Evolutionary conservation across 2,113 vertebrate genomes (phyloP), one percentile per base, ranked within the genome.

Genomic region (Hemibagrus wyckioides): DNA sequence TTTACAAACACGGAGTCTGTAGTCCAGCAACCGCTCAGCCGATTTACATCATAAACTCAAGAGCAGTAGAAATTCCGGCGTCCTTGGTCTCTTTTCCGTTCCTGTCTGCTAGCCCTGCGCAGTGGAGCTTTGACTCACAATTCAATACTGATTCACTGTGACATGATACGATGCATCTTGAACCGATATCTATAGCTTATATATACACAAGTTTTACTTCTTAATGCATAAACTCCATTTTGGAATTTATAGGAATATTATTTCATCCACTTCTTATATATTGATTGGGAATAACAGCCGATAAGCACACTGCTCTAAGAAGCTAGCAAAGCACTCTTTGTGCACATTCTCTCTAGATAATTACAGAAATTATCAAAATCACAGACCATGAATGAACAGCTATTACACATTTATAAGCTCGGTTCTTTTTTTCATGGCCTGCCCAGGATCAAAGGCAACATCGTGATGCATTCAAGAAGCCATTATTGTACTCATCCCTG

Each of bases 381-480:
- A 15, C 39, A 14, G 33, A 41, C 33, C 54, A 5, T 39, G 11
- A 80, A 80, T 36, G 15, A 56, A 11, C n/a, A 80, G 6, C 75
- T 30, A 4, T 77, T 77, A 79, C 48, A 30, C 0, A 33, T 33
- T 30, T n/a, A 54, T 9, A 17, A 79, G 75, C 75, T 52, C 13
- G 0, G 28, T 6, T 79, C 6, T 5, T 19, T 6, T 54, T 79
- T 21, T 79, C 76, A 9, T 56, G 50, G 15, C 30, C n/a, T 36
- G 28, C 48, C 7, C 7, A 33, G n/a, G n/a, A 54, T 30, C 21
- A 8, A 23, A 57, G 52, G 57, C 21, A 11, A 80, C 56, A 56
- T 57, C 23, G 13, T 25, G 79, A 81, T 81, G 79, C 79, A 59
- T 59, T 81, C 54, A 59, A 81, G 54, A 59, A 81, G 28, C 33